These are phyloP conservation scores for Geotria australis DNA, from an alignment of 2,797 vertebrate genomes.

Conservation along the genomic window DNA sequence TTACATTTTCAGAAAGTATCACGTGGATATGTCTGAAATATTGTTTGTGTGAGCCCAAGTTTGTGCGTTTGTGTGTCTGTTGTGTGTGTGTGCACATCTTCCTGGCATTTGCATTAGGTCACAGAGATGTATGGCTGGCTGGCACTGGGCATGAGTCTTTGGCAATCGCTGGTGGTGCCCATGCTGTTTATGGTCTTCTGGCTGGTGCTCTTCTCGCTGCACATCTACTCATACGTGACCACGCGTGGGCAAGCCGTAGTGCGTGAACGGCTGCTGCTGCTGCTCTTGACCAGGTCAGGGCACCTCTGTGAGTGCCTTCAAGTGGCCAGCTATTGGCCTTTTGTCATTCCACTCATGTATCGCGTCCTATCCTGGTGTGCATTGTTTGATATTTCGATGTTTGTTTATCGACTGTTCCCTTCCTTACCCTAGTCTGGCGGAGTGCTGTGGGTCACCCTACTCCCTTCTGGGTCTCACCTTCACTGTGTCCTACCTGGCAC, in stretches of 20 bases:
- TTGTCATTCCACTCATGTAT: conserved; percentile 12
- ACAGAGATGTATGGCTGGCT: conserved; percentile 25
- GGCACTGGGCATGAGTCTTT: conserved; percentile 26
- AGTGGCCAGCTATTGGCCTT: too few relatives aligned
- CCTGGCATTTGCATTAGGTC: conserved; percentile 10
- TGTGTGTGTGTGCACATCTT: too few relatives aligned
- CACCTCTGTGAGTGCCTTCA: background rate
- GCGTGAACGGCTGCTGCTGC: background rate
- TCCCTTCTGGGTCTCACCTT: conserved; percentile 46
- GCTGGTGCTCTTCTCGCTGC: conserved; percentile 30
- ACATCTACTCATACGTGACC: conserved; percentile 14
- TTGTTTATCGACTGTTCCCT: background rate
- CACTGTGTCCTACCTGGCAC: conserved; percentile 39
- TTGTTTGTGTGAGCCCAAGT: too few relatives aligned
- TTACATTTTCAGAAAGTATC: too few relatives aligned
- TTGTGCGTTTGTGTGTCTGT: too few relatives aligned
- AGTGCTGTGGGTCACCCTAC: conserved; percentile 45
- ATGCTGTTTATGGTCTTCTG: conserved; percentile 45
- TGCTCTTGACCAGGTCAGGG: background rate
- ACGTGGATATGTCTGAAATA: too few relatives aligned
- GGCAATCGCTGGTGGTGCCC: conserved; percentile 37
- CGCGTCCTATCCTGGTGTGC: background rate
- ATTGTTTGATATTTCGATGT: too few relatives aligned
- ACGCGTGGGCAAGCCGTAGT: conserved; percentile 4
- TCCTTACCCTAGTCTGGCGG: conserved; percentile 19